Conservation (phyloP, 1,140 invertebrate species). For the Conopomorpha cramerella region DNA sequence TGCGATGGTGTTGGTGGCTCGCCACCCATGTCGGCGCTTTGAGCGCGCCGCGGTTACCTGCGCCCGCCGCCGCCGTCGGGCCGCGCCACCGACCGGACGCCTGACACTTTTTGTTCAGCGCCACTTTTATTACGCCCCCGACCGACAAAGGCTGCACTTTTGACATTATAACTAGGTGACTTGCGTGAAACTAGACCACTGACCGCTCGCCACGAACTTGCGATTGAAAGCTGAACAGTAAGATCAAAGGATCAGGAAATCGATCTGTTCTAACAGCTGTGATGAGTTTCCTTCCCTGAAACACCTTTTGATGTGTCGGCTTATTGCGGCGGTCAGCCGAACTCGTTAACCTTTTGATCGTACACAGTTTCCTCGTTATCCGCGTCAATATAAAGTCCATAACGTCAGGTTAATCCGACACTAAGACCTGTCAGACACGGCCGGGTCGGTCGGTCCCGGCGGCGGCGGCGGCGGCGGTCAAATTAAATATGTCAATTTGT, state of each 20-base stretch:
- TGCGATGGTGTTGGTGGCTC: constrained; percentile 59
- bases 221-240: too few species aligned
- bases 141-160: too few species aligned
- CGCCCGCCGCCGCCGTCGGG: constrained; percentile 22
- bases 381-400: constrained; percentile 36
- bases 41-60: constrained; percentile 56
- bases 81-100: constrained; percentile 8
- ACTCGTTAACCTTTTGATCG: not conserved
- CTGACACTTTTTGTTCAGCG: constrained; percentile 39
- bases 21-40: constrained; percentile 73
- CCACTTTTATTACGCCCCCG: constrained; percentile 52
- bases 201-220: too few species aligned
- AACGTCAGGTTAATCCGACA: constrained; percentile 54
- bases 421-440: constrained; percentile 56
- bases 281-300: constrained; percentile 13
- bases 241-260: constrained; percentile 48
- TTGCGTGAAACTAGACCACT: too few species aligned
- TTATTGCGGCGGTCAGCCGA: not conserved
- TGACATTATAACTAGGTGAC: too few species aligned
- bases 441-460: constrained; percentile 28
- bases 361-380: not conserved
- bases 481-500: constrained; percentile 62
- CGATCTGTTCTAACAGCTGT: constrained; percentile 29
- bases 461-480: constrained; percentile 53
- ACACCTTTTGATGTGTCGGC: constrained; percentile 33